phyloP scores from a whole-genome alignment of 2,113 vertebrate species.

The Planiliza haematocheilus region DNA sequence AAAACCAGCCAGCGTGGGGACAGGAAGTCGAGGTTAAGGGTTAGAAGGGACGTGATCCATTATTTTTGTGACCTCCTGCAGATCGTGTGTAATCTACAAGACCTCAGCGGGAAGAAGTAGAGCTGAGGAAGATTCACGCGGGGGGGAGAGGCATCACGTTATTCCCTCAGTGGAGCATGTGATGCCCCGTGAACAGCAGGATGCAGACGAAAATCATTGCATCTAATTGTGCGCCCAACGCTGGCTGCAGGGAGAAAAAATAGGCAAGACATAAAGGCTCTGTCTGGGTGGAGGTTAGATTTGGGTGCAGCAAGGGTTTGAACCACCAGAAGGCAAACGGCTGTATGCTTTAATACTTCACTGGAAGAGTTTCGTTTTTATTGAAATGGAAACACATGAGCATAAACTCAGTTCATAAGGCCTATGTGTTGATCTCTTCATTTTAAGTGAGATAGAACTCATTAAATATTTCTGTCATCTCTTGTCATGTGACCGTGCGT shows the following conservation, averaged over 20 bases:
- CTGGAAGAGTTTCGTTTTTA: neutral
- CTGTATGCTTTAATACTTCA: conserved; percentile 26
- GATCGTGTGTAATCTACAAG: conserved; percentile 21
- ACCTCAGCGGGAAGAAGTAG: neutral
- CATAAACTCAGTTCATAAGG: neutral
- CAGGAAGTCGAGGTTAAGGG: conserved; percentile 78
- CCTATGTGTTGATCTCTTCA: neutral
- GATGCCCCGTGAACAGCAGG: conserved; percentile 65
- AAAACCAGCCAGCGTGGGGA: conserved; percentile 23
- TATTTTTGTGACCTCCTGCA: conserved; percentile 47
- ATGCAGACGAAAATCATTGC: conserved; percentile 50
- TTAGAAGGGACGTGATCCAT: conserved; percentile 62
- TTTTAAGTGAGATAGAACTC: neutral
- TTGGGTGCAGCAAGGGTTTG: neutral
- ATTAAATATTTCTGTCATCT: neutral
- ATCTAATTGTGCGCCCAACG: conserved; percentile 61
- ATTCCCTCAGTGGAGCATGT: conserved; percentile 60
- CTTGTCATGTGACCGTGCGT: neutral
- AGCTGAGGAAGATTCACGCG: conserved; percentile 6
- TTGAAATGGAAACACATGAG: neutral
- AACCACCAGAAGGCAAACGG: conserved; percentile 26
- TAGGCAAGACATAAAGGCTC: conserved; percentile 8
- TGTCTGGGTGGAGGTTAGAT: conserved; percentile 33
- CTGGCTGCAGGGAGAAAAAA: conserved; percentile 40
- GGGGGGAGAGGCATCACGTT: conserved; percentile 6